A percentile compares a stretch with the other conserved stretches of the same genome.
phyloP scores from a whole-genome alignment of 2,797 vertebrate genomes.

The Sebastes minor region DNA sequence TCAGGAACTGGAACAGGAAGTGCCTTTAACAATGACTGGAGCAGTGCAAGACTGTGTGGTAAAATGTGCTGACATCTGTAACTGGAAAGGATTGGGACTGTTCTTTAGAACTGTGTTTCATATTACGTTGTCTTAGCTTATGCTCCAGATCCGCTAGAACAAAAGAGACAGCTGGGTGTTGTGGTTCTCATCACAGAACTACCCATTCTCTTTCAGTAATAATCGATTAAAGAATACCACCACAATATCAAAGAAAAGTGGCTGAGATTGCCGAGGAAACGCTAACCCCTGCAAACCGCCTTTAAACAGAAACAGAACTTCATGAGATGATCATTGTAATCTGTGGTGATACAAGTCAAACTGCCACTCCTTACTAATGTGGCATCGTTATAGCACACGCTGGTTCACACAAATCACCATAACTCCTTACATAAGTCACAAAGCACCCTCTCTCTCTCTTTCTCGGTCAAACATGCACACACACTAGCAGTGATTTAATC shows the following conservation, averaged over 20 bases:
- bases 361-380: neutral
- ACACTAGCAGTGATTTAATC: constrained; percentile 33
- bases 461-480: constrained; percentile 1
- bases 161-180: neutral
- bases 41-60: neutral
- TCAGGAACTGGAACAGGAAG: neutral
- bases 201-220: neutral
- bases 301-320: constrained; percentile 19
- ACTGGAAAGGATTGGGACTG: neutral
- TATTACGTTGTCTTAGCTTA: constrained; percentile 8
- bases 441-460: neutral
- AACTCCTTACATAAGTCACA: constrained; percentile 27
- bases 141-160: neutral
- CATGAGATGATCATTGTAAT: neutral
- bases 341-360: constrained; percentile 5
- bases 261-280: neutral
- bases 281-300: neutral
- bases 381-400: neutral
- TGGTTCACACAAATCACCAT: constrained; percentile 25
- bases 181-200: neutral
- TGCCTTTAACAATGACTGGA: neutral
- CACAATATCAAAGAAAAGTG: constrained; percentile 23
- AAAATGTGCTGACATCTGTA: constrained; percentile 5
- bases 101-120: constrained; percentile 3
- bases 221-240: neutral